Conservation (phyloP, 2,888 invertebrate species). For the Erebia epiphron region DNA sequence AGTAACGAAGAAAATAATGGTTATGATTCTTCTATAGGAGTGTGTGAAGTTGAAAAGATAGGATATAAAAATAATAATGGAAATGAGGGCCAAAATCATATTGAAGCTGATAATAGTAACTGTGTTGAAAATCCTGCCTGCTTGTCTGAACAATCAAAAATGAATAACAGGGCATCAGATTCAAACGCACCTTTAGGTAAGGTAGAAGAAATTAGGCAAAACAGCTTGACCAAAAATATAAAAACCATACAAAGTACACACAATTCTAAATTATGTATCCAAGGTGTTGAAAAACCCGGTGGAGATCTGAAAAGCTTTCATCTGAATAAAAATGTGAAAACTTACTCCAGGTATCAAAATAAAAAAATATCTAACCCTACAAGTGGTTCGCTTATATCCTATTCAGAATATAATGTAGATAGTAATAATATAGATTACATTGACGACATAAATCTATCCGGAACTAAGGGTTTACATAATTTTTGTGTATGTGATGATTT, state of each 20-base stretch:
- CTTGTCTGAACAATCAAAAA: not conserved
- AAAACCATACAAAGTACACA: constrained; percentile 36
- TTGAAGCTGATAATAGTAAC: no score
- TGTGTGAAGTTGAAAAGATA: not conserved
- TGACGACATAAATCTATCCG: constrained; percentile 33
- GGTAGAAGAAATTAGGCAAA: constrained; percentile 16
- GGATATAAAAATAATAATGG: not conserved
- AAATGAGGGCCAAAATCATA: not conserved
- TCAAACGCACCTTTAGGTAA: constrained; percentile 3
- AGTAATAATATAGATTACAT: constrained; percentile 32
- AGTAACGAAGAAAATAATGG: not conserved
- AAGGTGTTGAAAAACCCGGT: constrained; percentile 72
- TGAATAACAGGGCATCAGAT: not conserved
- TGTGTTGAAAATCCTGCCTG: not conserved
- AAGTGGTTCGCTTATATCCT: constrained; percentile 7
- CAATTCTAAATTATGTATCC: constrained; percentile 60
- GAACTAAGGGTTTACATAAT: constrained; percentile 33
- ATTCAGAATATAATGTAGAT: constrained; percentile 37
- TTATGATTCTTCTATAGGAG: not conserved
- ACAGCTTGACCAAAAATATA: constrained; percentile 30
- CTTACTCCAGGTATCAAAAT: constrained; percentile 51
- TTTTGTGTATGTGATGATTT: constrained; percentile 70
- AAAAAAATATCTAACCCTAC: constrained; percentile 14
- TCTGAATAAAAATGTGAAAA: constrained; percentile 46
- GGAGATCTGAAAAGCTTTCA: constrained; percentile 44